Evolutionary conservation across 2,888 invertebrate species (phyloP).

Genomic region (Omphaloscelis lunosa): DNA sequence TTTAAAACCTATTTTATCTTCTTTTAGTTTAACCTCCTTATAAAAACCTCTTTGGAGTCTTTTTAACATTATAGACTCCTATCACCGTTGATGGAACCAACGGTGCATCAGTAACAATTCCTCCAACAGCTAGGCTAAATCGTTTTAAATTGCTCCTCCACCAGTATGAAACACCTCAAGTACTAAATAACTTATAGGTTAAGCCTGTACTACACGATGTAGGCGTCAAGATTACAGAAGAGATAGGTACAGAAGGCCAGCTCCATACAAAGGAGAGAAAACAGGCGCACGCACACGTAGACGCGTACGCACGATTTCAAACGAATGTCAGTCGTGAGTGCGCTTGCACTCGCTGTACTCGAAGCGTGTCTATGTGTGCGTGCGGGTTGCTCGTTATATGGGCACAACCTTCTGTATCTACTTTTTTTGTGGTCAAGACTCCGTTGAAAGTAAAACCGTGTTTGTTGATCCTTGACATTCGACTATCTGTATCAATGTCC

Average conservation of each 20-base stretch:
- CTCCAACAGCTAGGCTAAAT: slow-evolving; percentile 23
- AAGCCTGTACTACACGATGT: slow-evolving; percentile 54
- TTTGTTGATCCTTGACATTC: slow-evolving; percentile 66
- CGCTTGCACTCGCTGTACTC: neutral
- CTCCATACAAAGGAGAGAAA: neutral
- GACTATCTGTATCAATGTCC: slow-evolving; percentile 59
- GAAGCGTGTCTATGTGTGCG: neutral
- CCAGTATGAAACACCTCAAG: slow-evolving; percentile 49
- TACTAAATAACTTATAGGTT: slow-evolving; percentile 68
- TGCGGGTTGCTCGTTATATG: neutral
- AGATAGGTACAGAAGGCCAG: neutral
- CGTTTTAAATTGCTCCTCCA: slow-evolving; percentile 33
- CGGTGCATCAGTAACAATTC: slow-evolving; percentile 24
- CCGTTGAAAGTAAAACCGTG: slow-evolving; percentile 66
- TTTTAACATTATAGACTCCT: neutral
- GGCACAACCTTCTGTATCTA: neutral
- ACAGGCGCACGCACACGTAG: neutral
- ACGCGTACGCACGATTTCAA: neutral
- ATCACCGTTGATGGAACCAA: neutral
- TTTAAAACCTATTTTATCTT: neutral
- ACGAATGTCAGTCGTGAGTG: neutral
- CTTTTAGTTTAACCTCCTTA: neutral
- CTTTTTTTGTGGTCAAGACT: slow-evolving; percentile 2
- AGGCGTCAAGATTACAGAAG: slow-evolving; percentile 27
- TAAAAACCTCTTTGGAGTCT: neutral